These are phyloP conservation scores for Sebastes paucispinis DNA, from an alignment of 2,797 vertebrate species.

Conservation along the genomic window DNA sequence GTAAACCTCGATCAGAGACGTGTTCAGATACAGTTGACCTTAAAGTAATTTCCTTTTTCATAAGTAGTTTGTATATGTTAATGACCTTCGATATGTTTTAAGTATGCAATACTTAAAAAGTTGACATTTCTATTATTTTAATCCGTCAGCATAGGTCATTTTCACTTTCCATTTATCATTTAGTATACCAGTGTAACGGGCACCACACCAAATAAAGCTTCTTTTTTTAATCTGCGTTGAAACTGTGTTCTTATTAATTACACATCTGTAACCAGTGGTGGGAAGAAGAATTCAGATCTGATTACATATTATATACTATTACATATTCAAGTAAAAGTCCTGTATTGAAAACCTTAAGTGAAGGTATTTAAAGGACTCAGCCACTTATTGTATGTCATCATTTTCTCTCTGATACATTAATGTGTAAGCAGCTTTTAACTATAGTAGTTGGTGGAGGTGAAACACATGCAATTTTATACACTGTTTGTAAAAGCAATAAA, in stretches of 20 bases:
- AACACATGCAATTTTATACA: not conserved
- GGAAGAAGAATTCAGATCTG: not conserved
- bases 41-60: conserved; percentile 22
- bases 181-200: conserved; percentile 87
- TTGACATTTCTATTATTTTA: conserved; percentile 78
- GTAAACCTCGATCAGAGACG: conserved; percentile 51
- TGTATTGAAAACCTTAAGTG: not conserved
- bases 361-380: not conserved
- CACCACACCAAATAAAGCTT: conserved; percentile 88
- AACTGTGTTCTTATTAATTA: conserved; percentile 14
- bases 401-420: not conserved
- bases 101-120: conserved; percentile 55
- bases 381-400: not conserved
- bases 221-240: conserved; percentile 48
- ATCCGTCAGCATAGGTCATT: conserved; percentile 81
- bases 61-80: conserved; percentile 55
- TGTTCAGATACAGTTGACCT: conserved; percentile 44
- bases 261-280: not conserved
- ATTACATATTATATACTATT: too few relatives aligned
- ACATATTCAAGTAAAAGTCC: not conserved
- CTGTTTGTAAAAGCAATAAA: not conserved
- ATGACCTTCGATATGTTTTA: conserved; percentile 42
- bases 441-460: not conserved
- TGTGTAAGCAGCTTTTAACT: not conserved
- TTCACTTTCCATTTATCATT: conserved; percentile 84